Evolutionary conservation across 1,140 invertebrate species (phyloP), one percentile per base, ranked within the genome.

Genomic region (Leguminivora glycinivorella): DNA sequence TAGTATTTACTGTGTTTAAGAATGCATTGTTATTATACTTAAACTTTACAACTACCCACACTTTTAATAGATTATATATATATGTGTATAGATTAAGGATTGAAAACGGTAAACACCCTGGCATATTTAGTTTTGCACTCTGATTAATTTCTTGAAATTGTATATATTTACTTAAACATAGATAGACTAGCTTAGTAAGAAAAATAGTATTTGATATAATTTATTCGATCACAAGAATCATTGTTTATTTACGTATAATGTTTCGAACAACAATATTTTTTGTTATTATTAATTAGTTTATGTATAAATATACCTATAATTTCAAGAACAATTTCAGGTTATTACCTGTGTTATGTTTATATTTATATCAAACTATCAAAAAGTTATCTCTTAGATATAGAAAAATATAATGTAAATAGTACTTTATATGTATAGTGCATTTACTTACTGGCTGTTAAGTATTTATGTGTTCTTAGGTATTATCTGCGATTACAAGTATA

Each of bases 381-480:
- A 70, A 70, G 69, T 72, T 56, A 19, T 82, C 58, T 63, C 2
- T 31, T 29, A 63, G 58, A 14, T 17, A 63, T 63, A 63, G 58
- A 17, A 17, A 26, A 63, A 63, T 4, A 26, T 26, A 19, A 63
- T 89, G 87, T 89, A 89, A 85, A 87, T 89, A 87, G 72, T 79
- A 78, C 71, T 81, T 77, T 78, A 72, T 80, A 84, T 88, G 83
- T 87, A 83, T 87, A 89, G 83, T 83, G 87, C 87, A 89, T 89
- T 89, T 89, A 87, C 79, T 80, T 84, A 84, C 82, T 76, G 83
- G 84, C 84, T 87, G 85, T 87, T 80, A 83, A 83, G 79, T 87
- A 87, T 86, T 87, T 85, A 86, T 84, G 71, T 81, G 76, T 76
- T 77, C 68, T 75, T 72, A 58, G 58, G 22, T 75, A 80, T 22